Base-by-base conservation (phyloP, 2,888 invertebrate species). In the Trypoxylon attenuatum region DNA sequence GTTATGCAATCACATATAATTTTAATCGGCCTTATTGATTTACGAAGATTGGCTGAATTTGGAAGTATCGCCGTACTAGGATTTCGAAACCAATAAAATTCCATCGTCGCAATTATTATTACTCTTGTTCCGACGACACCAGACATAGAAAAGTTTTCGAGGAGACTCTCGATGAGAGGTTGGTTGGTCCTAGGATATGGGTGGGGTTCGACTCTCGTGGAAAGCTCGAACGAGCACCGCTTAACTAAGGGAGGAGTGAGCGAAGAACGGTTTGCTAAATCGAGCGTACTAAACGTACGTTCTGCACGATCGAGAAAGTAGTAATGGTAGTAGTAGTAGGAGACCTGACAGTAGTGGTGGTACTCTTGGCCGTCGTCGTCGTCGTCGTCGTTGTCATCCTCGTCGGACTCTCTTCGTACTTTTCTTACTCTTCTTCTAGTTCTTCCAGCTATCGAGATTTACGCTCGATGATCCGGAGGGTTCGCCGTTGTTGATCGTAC, bases 251-350 rank as follows among this genome's bases (percentile, higher is more conserved):
- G 57, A 55, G 21, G 22, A 45, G 42, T 50, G 57, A 67, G 59
- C 52, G 75, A 75, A n/a, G n/a, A n/a, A 55, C 66, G 68, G 61
- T 71, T 70, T 59, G 77, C 59, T 76, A 77, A 76, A 77, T 76
- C 70, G 74, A 77, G 77, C 76, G 69, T 65, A 50, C 64, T 66
- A 55, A 62, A 71, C 73, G 60, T 61, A 58, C 58, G 66, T 70
- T 74, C 64, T 60, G 56, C 70, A 64, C 64, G 76, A 73, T 63
- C 64, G 72, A 43, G 68, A 67, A 73, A 66, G 70, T 67, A 54
- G 41, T 33, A 33, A 41, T 53, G 33, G 67, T 49, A 42, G 59
- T 33, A 46, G 49, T 15, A 15, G 33, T 22, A 29, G 49, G 21
- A 15, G 23, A 15, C 5, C 22, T 13, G 23, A 5, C 13, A 8